Evolutionary conservation across 2,888 invertebrate genomes (phyloP).

Genomic region (Imbricaverruca yamaguchii): DNA sequence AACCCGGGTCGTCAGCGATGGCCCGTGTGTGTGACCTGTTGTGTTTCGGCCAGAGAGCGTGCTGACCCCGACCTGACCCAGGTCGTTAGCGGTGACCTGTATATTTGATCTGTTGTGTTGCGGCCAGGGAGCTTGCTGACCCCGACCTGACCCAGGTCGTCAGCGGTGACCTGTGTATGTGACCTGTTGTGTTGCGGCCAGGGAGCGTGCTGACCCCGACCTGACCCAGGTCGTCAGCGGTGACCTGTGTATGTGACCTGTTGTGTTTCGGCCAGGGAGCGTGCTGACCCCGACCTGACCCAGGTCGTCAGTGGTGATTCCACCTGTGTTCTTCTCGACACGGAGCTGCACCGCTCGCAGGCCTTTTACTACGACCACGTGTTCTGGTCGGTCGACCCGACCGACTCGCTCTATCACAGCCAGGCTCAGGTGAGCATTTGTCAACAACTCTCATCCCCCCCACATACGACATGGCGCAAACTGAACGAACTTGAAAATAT

Average conservation of each 20-base stretch:
- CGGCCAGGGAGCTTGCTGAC: slow-evolving; percentile 3
- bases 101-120: background rate
- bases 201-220: background rate
- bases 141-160: background rate
- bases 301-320: background rate
- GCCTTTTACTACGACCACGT: slow-evolving; percentile 17
- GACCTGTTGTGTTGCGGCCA: too few relatives aligned
- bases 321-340: background rate
- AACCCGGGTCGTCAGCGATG: too few relatives aligned
- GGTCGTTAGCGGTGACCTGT: background rate
- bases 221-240: background rate
- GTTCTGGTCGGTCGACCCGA: slow-evolving; percentile 10
- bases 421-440: background rate
- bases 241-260: background rate
- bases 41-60: background rate
- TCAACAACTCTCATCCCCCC: background rate
- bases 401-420: background rate
- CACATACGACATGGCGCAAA: too few relatives aligned
- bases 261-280: background rate
- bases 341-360: background rate
- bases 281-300: background rate
- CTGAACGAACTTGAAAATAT: too few relatives aligned
- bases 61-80: background rate
- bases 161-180: background rate
- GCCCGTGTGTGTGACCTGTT: too few relatives aligned